Percentiles rank a stretch among this genome's conserved stretches.
These are phyloP conservation scores for Gryon sp. DNA, from an alignment of 1,140 invertebrate genomes.

Conservation along the genomic window DNA sequence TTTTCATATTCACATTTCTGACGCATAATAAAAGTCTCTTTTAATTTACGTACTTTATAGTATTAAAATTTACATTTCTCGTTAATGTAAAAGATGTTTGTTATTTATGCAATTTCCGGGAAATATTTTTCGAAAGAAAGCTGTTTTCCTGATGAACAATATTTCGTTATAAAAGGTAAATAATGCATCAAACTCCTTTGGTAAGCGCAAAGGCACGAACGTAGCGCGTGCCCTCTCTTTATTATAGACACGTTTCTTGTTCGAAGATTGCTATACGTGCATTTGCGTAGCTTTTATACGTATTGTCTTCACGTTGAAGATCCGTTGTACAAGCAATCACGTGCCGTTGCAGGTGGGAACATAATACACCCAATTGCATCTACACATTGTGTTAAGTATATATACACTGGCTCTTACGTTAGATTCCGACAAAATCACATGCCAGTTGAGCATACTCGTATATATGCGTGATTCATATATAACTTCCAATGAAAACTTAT, in stretches of 20 bases:
- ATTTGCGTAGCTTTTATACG: slow-evolving; percentile 38
- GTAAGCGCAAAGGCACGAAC: slow-evolving; percentile 11
- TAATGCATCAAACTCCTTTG: slow-evolving; percentile 10
- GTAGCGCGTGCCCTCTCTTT: slow-evolving; percentile 14
- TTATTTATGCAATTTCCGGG: too few relatives aligned
- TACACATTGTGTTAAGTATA: slow-evolving; percentile 18
- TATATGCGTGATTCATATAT: background rate
- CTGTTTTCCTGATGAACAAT: too few relatives aligned
- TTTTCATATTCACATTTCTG: too few relatives aligned
- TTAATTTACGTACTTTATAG: too few relatives aligned
- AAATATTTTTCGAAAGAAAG: too few relatives aligned
- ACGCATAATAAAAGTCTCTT: too few relatives aligned
- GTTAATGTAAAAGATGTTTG: too few relatives aligned
- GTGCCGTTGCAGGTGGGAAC: slow-evolving; percentile 29
- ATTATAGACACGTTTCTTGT: slow-evolving; percentile 39
- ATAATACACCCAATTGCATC: slow-evolving; percentile 42
- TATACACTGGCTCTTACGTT: slow-evolving; percentile 17
- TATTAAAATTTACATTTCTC: too few relatives aligned
- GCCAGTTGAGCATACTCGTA: background rate
- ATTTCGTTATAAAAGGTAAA: slow-evolving; percentile 13
- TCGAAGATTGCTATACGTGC: slow-evolving; percentile 46
- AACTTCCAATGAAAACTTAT: background rate
- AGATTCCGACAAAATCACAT: slow-evolving; percentile 4
- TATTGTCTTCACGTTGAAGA: slow-evolving; percentile 49
- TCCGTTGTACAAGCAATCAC: slow-evolving; percentile 47